Evolutionary conservation across 2,113 vertebrate species (phyloP), one percentile per base, ranked within the genome.

Genomic region (Delphinapterus leucas): DNA sequence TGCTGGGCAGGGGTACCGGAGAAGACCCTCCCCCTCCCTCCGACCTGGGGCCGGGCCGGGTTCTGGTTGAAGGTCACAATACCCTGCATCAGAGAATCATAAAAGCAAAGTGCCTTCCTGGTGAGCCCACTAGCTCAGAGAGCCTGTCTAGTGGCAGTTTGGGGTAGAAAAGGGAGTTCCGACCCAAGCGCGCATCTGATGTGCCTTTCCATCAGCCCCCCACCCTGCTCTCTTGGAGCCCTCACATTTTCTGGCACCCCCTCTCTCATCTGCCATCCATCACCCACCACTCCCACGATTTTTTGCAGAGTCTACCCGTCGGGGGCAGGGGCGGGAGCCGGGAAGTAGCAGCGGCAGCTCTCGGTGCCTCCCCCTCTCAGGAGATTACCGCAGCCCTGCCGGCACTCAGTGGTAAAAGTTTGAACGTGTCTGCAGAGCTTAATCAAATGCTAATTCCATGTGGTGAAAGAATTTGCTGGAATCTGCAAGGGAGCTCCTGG

Each of bases 331-430:
- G 63, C 11, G n/a, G 68, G 70, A 53, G 68, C n/a, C 20, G 65
- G 61, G 47, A 68, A 61, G 61, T 26, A 90, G 97, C 98, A 5
- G 98, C 98, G 90, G 98, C 99, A 96, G 96, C 98, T 96, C 98
- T 98, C 97, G 98, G 99, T 79, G 97, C 84, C 96, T 99, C 79
- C 98, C 98, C 8, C 98, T 99, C 90, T 88, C 98, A 13, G 98
- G 97, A 97, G 98, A 99, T 95, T 99, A 98, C 98, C 98, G 98
- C 31, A 99, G 98, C 91, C 98, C 98, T 60, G 99, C 99, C 33
- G 98, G 99, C 97, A 96, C 98, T 91, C 99, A 98, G 98, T 96
- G 97, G 99, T 97, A 4, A 99, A 98, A 98, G 93, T 82, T 94
- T 73, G 96, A 98, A 97, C 95, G 53, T 73, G 70, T 91, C 97